phyloP scores from a whole-genome alignment of 2,113 vertebrate species.

The Lamprologus ornatipinnis region DNA sequence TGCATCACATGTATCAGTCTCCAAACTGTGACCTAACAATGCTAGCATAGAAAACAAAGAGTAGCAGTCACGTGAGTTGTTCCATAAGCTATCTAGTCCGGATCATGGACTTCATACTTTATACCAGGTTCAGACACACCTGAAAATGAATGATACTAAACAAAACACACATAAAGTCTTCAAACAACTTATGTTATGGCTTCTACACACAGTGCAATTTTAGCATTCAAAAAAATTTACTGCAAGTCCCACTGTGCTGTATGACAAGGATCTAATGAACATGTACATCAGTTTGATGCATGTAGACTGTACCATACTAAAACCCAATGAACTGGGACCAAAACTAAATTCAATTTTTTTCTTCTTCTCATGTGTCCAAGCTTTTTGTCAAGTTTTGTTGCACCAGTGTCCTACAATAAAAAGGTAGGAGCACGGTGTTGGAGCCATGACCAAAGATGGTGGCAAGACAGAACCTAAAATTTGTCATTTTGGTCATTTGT shows the following conservation, averaged over 20 bases:
- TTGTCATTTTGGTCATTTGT: background rate
- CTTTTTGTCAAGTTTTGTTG: background rate
- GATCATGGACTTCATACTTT: background rate
- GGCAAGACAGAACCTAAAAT: background rate
- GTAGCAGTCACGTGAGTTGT: background rate
- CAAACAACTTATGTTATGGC: background rate
- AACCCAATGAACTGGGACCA: background rate
- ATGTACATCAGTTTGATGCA: background rate
- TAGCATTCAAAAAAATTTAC: background rate
- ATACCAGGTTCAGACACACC: background rate
- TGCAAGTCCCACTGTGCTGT: background rate
- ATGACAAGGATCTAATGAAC: background rate
- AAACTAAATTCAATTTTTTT: background rate
- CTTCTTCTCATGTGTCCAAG: background rate
- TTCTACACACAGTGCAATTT: background rate
- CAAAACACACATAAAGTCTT: background rate
- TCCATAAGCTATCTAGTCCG: background rate
- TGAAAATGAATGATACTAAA: background rate
- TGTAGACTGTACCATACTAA: background rate
- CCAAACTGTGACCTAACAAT: background rate
- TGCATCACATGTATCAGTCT: background rate
- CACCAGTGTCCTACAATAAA: accelerated
- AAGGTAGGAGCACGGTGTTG: background rate
- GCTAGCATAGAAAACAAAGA: background rate
- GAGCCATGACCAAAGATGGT: background rate